Conservation (phyloP, 2,113 vertebrate species). For the Formicarius rufipectus region DNA sequence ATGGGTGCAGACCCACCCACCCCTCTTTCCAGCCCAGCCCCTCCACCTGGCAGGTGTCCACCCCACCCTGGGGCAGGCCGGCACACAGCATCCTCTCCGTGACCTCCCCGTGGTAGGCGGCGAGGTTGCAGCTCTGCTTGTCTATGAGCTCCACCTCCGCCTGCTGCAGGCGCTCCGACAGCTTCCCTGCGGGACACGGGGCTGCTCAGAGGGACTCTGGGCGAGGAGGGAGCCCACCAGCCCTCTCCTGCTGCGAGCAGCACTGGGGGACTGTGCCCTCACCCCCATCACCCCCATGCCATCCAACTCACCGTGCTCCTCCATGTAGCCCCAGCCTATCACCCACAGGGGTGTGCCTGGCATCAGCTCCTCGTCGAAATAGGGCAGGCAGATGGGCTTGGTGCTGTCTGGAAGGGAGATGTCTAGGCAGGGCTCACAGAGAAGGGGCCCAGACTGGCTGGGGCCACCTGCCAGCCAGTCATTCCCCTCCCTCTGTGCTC, state of each 20-base stretch:
- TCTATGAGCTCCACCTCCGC: constrained; percentile 77
- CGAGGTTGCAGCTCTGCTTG: constrained; percentile 71
- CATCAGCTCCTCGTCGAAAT: constrained; percentile 70
- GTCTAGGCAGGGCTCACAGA: neutral
- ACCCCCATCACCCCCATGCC: rapidly evolving
- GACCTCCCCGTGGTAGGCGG: constrained; percentile 75
- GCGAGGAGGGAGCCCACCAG: rapidly evolving
- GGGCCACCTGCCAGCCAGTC: neutral
- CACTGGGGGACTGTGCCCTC: neutral
- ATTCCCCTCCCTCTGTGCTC: neutral
- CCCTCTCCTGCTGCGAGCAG: neutral
- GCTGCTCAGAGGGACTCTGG: neutral
- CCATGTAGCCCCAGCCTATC: constrained; percentile 86
- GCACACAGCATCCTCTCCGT: constrained; percentile 88
- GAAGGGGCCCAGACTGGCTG: neutral
- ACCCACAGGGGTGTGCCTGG: constrained; percentile 65
- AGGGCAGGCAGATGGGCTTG: constrained; percentile 87
- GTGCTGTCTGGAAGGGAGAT: constrained; percentile 58
- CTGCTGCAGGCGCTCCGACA: constrained; percentile 82
- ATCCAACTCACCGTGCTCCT: constrained; percentile 71
- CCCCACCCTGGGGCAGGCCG: constrained; percentile 74
- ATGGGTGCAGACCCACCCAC: rapidly evolving
- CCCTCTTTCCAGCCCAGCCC: rapidly evolving
- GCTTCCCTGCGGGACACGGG: constrained; percentile 56
- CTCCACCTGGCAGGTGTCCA: constrained; percentile 91